Evolutionary conservation across 2,113 vertebrate species (phyloP), one percentile per base, ranked within the genome.

Genomic region (Nanorana parkeri): DNA sequence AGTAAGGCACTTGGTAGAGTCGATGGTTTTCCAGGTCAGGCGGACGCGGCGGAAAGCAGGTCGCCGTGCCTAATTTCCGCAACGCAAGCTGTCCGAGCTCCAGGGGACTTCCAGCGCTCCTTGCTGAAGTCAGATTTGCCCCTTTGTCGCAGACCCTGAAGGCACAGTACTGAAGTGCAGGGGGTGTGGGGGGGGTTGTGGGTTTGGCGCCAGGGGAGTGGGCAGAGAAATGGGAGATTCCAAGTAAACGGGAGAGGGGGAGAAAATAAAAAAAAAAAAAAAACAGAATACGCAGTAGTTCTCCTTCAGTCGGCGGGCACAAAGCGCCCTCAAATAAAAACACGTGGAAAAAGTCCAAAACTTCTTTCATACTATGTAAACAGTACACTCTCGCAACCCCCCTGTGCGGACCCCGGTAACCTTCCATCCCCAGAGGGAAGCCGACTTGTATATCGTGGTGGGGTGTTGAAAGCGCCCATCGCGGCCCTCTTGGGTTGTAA

Each of bases 291-390:
- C 41, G 69, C 60, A 81, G 79, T 69, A 41, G 24, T 64, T 32
- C 28, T 81, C 69, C 80, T 81, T 81, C 80, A 81, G 80, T 81
- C 26, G 36, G n/a, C 17, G 41, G 58, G 55, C 41, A 47, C 21
- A 19, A 28, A 7, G 19, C 2, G 20, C 56, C 24, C 29, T 11
- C 17, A 32, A 66, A 68, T 23, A 52, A 65, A 67, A 56, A 21
- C 23, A 66, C 63, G 66, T 23, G 54, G 19, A 24, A 32, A 74
- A 73, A 52, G 55, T 51, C 66, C 69, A 58, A 55, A 75, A 81
- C 74, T 56, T 23, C 80, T 81, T 73, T 72, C 52, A 67, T 65
- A 65, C 61, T 67, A 81, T 81, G 80, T 81, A 81, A 81, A 81
- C 80, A 74, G 61, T 75, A 63, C 51, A 75, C 80, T 81, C 69